Evolutionary conservation across 2,888 invertebrate species (phyloP), one percentile per base, ranked within the genome.

Genomic region (Neuroscelio doddi): DNA sequence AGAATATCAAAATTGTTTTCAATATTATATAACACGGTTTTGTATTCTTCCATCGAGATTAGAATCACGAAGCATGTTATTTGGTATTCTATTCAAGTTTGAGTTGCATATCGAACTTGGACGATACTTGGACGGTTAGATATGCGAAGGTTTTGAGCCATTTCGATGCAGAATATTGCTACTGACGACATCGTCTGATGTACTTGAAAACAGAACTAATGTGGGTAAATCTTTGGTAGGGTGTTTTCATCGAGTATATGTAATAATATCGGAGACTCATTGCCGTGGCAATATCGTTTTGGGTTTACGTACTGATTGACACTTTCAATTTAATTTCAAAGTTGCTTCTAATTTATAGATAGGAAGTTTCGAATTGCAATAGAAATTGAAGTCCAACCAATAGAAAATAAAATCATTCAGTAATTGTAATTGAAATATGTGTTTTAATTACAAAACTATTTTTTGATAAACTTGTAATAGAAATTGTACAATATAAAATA

Each of bases 31-130:
- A 3, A 3, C 12, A 9, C 21, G 10, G 44, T n/a, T n/a, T n/a
- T n/a, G 12, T 15, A 29, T 29, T 15, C 14, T n/a, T 15, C n/a
- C 50, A 44, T 53, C 45, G 44, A 56, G 55, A 62, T 62, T 55
- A 62, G 62, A 62, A 62, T 62, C 62, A 55, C 44, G 53, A 27
- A 62, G 32, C 58, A 53, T 47, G 58, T 47, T 58, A 66, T 58
- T 66, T 38, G 41, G 58, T 47, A 62, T 62, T 62, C 55, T 45
- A 44, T 53, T 36, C 15, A 34, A 39, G 14, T 8, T n/a, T 2
- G 21, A 26, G 32, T 15, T 17, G 30, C 53, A 50, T 53, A 66
- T 36, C 50, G 38, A 58, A 52, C 56, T 63, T 58, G 12, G 55
- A 27, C 39, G 47, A 32, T 32, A 32, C 15, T 59, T 46, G 53